Base-by-base conservation (phyloP, 1,140 invertebrate genomes). In the Diuraphis noxia region DNA sequence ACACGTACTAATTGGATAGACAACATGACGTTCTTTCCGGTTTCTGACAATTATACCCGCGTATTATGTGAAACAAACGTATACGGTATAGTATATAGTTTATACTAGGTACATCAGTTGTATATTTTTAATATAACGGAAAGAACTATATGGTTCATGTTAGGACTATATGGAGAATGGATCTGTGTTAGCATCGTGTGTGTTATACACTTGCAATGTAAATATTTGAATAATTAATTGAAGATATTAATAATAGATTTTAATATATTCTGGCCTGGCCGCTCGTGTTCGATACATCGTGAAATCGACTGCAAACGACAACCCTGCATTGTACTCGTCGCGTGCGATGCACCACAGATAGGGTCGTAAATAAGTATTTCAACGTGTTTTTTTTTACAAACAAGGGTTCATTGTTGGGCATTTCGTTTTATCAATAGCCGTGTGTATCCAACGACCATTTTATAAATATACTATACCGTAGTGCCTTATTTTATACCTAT, bases 351-450 rank as follows among this genome's bases (percentile, higher is more conserved):
- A n/a, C 13, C 6, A 49, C 7, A 72, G 30, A 72, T 30, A 63
- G 56, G 56, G 36, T 81, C 79, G 82, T 49, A 86, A 86, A 86
- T 41, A 72, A 9, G 13, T 72, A 86, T 86, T 86, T 49, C 21
- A 86, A 49, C 34, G 4, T 72, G n/a, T 40, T 38, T 40, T 40
- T n/a, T 49, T 23, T n/a, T n/a, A n/a, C 21, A 9, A 86, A 49
- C 84, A 86, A 86, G 43, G 84, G 43, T 86, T 86, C 34, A 86
- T 86, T 46, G 84, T 86, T 86, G 49, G 84, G 43, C 43, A 49
- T 23, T 36, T 36, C 43, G 84, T 86, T 86, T 86, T 86, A 86
- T 86, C 84, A 34, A 86, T 86, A 86, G 23, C 46, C 43, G 34
- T 36, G 40, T 82, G 23, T 41, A 25, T 38, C 36, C 38, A 82